phyloP scores from a whole-genome alignment of 2,113 vertebrate species.

The Heteronetta atricapilla region DNA sequence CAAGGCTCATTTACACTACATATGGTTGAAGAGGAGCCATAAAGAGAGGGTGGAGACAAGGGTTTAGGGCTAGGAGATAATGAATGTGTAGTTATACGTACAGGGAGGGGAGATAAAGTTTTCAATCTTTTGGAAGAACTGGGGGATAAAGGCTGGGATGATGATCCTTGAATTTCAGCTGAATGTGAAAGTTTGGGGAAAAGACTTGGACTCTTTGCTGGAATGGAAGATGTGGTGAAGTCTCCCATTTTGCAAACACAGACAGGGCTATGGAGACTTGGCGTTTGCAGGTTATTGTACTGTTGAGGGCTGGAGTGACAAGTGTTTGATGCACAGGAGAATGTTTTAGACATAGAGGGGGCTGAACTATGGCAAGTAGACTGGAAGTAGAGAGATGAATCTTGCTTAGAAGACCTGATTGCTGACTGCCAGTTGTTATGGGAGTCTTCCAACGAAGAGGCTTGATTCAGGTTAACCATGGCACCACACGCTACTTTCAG shows the following conservation, averaged over 20 bases:
- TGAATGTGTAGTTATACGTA: conserved; percentile 79
- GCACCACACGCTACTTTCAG: conserved; percentile 57
- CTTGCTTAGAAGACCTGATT: conserved; percentile 62
- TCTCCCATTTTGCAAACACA: conserved; percentile 14
- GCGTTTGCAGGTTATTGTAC: conserved; percentile 2
- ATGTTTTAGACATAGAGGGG: conserved; percentile 27
- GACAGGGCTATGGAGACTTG: not conserved
- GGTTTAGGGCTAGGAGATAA: conserved; percentile 87
- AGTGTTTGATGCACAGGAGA: conserved; percentile 9
- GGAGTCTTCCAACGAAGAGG: conserved; percentile 73
- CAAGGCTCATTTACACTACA: conserved; percentile 73
- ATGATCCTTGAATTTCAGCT: conserved; percentile 65
- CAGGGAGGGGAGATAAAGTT: conserved; percentile 79
- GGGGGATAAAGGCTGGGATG: conserved; percentile 47
- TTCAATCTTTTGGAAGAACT: conserved; percentile 75
- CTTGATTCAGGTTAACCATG: conserved; percentile 56
- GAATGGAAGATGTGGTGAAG: not conserved
- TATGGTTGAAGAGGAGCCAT: conserved; percentile 78
- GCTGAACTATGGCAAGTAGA: conserved; percentile 47
- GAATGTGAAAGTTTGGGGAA: conserved; percentile 11
- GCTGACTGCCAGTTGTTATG: conserved; percentile 65
- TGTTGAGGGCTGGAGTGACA: conserved; percentile 1
- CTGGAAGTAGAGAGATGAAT: conserved; percentile 69
- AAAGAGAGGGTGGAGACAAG: conserved; percentile 73
- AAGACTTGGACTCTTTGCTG: not conserved